Evolutionary conservation across 2,888 invertebrate genomes (phyloP).

Genomic region (Pristionchus maxplancki): DNA sequence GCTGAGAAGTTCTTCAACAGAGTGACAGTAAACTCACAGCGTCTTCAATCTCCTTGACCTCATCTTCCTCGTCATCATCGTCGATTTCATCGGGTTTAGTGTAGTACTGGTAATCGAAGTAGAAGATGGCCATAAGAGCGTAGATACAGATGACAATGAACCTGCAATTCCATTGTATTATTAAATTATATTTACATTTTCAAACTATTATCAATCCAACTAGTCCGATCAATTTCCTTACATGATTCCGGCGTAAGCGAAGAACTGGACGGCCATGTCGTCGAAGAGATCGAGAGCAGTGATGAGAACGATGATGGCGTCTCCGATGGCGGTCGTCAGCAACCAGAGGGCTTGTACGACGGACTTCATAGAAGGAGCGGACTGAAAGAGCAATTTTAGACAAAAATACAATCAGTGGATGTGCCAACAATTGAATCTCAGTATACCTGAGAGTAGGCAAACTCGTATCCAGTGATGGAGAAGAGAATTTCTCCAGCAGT

Average conservation of each 20-base stretch:
- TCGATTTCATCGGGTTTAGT: conserved; percentile 66
- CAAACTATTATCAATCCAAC: too few relatives aligned
- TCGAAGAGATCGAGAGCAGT: conserved; percentile 68
- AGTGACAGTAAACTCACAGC: neutral
- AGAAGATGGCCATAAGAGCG: conserved; percentile 86
- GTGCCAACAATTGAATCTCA: neutral
- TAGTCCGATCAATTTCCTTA: too few relatives aligned
- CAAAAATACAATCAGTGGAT: neutral
- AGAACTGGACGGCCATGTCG: conserved; percentile 70
- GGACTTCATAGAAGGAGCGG: conserved; percentile 94
- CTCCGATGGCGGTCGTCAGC: conserved; percentile 93
- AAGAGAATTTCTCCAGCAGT: conserved; percentile 80
- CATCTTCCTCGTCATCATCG: conserved; percentile 44
- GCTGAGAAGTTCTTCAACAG: too few relatives aligned
- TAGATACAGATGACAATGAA: conserved; percentile 88
- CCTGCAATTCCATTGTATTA: conserved; percentile 83
- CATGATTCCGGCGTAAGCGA: conserved; percentile 67
- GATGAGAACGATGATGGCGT: conserved; percentile 92
- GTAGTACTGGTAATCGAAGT: conserved; percentile 80
- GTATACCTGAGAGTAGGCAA: conserved; percentile 75
- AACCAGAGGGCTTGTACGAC: conserved; percentile 93
- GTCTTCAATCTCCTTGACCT: conserved; percentile 35
- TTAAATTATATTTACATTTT: too few relatives aligned
- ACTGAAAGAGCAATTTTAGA: conserved; percentile 78
- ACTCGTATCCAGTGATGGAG: conserved; percentile 80